Evolutionary conservation across 2,113 vertebrate genomes (phyloP).

Genomic region (Hippocampus zosterae): DNA sequence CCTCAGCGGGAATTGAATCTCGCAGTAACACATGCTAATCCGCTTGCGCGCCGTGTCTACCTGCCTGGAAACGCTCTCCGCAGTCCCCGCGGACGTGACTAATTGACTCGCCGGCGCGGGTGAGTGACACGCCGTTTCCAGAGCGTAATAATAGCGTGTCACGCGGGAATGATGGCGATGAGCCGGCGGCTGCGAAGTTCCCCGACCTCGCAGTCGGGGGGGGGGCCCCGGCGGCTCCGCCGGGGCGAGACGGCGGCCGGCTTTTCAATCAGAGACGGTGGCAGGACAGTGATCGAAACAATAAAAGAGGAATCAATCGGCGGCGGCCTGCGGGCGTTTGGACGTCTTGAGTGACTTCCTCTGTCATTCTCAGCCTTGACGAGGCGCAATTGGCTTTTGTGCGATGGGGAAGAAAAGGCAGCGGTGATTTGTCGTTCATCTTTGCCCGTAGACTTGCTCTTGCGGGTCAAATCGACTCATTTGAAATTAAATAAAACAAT

Average conservation of each 20-base stretch:
- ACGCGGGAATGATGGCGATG: slow-evolving; percentile 75
- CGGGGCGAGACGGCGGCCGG: slow-evolving; percentile 27
- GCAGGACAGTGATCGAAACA: slow-evolving; percentile 64
- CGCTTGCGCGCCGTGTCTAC: slow-evolving; percentile 2
- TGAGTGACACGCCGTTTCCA: slow-evolving; percentile 75
- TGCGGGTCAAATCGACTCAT: too few species aligned
- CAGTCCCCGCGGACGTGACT: slow-evolving; percentile 64
- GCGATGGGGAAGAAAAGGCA: slow-evolving; percentile 11
- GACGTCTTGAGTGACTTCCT: slow-evolving; percentile 43
- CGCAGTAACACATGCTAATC: slow-evolving; percentile 27
- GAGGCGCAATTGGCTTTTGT: neutral
- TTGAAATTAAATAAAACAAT: too few species aligned
- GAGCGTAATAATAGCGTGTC: slow-evolving; percentile 75
- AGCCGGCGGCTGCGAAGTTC: slow-evolving; percentile 69
- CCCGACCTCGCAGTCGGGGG: slow-evolving; percentile 62
- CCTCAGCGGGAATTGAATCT: slow-evolving; percentile 3
- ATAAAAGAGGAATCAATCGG: slow-evolving; percentile 69
- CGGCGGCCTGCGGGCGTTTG: slow-evolving; percentile 42
- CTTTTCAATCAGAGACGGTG: slow-evolving; percentile 65
- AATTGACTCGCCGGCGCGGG: slow-evolving; percentile 88
- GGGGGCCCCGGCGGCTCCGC: slow-evolving; percentile 35
- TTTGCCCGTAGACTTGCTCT: neutral
- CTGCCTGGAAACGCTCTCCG: slow-evolving; percentile 23
- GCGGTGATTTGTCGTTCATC: slow-evolving; percentile 2
- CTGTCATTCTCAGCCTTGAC: slow-evolving; percentile 39